A percentile compares a stretch with the other conserved stretches of the same genome.
phyloP scores from a whole-genome alignment of 2,113 vertebrate genomes.

The Meriones unguiculatus region DNA sequence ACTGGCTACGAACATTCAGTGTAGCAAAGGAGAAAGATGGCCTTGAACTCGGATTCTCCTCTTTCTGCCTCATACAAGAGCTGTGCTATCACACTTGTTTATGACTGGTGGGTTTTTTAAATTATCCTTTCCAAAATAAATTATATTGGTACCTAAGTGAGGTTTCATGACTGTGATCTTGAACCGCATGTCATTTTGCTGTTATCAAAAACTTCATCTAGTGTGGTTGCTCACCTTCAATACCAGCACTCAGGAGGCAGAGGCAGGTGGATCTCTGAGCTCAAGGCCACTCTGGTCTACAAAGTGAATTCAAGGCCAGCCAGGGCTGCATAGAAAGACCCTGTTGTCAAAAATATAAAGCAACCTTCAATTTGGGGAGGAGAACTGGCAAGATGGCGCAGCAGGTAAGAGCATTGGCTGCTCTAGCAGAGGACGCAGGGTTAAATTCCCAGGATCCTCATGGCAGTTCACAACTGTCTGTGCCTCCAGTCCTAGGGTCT shows the following conservation, averaged over 20 bases:
- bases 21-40: neutral
- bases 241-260: neutral
- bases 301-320: neutral
- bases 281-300: neutral
- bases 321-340: neutral
- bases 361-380: neutral
- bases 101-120: neutral
- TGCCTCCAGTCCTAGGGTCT: neutral
- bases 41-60: neutral
- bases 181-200: neutral
- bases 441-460: neutral
- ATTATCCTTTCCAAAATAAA: slow-evolving; percentile 5
- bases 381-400: neutral
- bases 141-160: slow-evolving; percentile 29
- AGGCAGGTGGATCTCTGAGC: neutral
- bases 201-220: neutral
- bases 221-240: neutral
- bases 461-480: neutral
- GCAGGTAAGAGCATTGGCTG: neutral
- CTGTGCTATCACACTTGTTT: neutral
- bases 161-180: slow-evolving; percentile 1
- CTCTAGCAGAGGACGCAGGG: neutral
- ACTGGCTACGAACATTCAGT: neutral
- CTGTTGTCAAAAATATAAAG: neutral
- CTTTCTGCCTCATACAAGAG: neutral